Conservation (phyloP, 2,113 vertebrate species). For the Cheilinus undulatus region DNA sequence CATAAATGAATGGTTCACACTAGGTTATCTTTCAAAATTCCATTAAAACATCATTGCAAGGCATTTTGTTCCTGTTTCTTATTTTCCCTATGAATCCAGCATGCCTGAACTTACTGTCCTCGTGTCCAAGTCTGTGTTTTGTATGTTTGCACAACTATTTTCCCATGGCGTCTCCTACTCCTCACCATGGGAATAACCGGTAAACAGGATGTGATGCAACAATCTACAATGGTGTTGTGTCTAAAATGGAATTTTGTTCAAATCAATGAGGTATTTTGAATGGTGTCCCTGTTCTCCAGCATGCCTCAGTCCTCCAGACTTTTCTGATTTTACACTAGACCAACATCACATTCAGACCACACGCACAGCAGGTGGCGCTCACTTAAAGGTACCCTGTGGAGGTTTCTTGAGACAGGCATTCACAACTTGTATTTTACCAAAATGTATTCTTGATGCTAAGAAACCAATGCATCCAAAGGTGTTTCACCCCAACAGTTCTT, state of each 20-base stretch:
- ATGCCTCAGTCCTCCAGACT: constrained; percentile 37
- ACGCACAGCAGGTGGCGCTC: constrained; percentile 1
- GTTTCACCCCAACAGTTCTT: no score
- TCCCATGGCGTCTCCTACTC: constrained; percentile 35
- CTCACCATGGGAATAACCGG: constrained; percentile 51
- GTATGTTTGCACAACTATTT: constrained; percentile 22
- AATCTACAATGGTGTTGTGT: constrained; percentile 71
- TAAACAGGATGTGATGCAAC: constrained; percentile 72
- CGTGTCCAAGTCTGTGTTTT: constrained; percentile 56
- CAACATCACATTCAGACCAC: constrained; percentile 8
- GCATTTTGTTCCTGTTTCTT: constrained; percentile 83
- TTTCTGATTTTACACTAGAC: constrained; percentile 1
- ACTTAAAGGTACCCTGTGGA: constrained; percentile 3
- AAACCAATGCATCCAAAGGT: no score
- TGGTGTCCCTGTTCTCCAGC: constrained; percentile 44
- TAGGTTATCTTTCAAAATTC: constrained; percentile 85
- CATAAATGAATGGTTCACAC: constrained; percentile 76
- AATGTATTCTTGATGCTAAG: no score
- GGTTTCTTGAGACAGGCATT: background rate
- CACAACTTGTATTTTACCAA: no score
- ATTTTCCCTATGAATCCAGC: constrained; percentile 74
- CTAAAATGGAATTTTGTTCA: constrained; percentile 76
- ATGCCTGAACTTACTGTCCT: constrained; percentile 59
- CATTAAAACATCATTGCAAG: constrained; percentile 86
- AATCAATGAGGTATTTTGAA: constrained; percentile 24